Conservation (phyloP, 2,797 vertebrate species). For the Echiichthys vipera region DNA sequence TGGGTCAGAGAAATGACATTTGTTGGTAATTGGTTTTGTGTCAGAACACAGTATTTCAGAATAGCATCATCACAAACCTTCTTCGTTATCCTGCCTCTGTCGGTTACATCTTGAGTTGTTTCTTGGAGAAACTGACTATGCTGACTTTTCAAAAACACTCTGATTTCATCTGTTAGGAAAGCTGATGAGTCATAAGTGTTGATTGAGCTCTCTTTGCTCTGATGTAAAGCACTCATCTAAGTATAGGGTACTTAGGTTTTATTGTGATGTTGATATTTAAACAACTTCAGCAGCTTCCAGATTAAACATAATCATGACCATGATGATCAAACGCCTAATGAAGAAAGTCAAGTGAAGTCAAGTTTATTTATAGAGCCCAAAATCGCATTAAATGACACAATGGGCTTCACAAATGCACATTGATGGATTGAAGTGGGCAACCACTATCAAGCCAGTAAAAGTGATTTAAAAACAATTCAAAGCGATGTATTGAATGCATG, state of each 20-base stretch:
- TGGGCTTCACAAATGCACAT: no score
- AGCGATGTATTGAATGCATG: no score
- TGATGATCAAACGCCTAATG: not conserved
- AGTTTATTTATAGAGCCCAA: no score
- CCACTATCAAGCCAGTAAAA: no score
- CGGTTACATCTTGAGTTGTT: not conserved
- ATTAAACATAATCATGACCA: not conserved
- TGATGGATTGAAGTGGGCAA: no score
- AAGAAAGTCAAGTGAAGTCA: no score
- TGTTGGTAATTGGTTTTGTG: slow-evolving; percentile 28
- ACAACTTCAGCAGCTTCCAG: slow-evolving; percentile 7
- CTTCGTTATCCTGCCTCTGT: not conserved
- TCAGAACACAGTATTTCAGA: slow-evolving; percentile 24
- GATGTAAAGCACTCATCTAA: slow-evolving; percentile 36
- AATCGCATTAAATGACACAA: no score
- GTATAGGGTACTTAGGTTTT: not conserved
- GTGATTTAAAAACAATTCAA: no score
- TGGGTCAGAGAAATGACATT: slow-evolving; percentile 26
- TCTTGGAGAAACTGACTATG: not conserved
- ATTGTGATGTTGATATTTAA: not conserved
- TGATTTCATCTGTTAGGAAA: slow-evolving; percentile 24
- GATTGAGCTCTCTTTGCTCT: slow-evolving; percentile 12
- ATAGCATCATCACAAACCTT: not conserved
- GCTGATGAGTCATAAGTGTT: slow-evolving; percentile 34
- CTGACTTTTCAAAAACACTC: slow-evolving; percentile 11